Evolutionary conservation across 2,888 invertebrate species (phyloP).

Genomic region (Mythimna impura): DNA sequence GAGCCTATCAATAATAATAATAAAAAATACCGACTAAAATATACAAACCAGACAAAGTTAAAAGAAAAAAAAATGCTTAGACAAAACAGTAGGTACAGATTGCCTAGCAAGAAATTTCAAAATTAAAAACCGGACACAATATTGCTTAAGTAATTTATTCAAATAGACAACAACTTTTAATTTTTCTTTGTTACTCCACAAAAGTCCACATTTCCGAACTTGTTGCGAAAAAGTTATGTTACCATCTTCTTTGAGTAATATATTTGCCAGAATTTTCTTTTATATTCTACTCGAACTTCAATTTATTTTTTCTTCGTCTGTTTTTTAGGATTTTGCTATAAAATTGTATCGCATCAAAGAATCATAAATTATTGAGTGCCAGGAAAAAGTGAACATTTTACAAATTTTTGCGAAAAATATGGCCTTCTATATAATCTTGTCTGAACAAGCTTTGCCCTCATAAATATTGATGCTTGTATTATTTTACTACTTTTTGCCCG

Average conservation of each 20-base stretch:
- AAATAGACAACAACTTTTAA: background rate
- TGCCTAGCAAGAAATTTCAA: too few species aligned
- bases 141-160: background rate
- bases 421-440: conserved; percentile 17
- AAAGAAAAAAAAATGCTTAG: too few species aligned
- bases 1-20: too few species aligned
- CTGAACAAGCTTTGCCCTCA: conserved; percentile 26
- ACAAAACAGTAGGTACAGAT: too few species aligned
- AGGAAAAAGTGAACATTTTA: conserved; percentile 21
- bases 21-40: too few species aligned
- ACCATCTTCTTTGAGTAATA: background rate
- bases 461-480: conserved; percentile 38
- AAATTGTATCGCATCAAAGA: conserved; percentile 28
- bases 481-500: conserved; percentile 1
- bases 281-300: conserved; percentile 7
- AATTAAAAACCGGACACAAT: too few species aligned
- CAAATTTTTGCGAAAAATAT: conserved; percentile 30
- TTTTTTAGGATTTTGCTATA: conserved; percentile 26
- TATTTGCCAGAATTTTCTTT: conserved; percentile 2
- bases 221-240: background rate
- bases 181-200: background rate
- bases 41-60: too few species aligned
- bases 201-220: conserved; percentile 3
- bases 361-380: conserved; percentile 41
- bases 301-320: conserved; percentile 15